These are phyloP conservation scores for Physeter macrocephalus DNA, from an alignment of 2,113 vertebrate species.

Conservation along the genomic window DNA sequence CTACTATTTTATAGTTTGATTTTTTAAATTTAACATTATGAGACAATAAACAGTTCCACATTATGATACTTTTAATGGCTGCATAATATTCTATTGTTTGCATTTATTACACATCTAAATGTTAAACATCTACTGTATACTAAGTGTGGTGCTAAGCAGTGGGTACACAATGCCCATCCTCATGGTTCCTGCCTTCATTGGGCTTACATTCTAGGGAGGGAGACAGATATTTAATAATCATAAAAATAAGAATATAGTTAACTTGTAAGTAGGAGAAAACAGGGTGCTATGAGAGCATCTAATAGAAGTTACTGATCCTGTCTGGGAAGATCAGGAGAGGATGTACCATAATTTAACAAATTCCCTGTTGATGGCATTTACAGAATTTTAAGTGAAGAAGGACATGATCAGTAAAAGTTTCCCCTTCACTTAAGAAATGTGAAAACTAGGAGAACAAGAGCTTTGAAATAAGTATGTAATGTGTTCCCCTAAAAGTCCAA, in stretches of 20 bases:
- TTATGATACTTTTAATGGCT: constrained; percentile 4
- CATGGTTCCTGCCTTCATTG: background rate
- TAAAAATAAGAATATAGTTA: background rate
- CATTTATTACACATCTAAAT: background rate
- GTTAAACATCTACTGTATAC: background rate
- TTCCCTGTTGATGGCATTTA: background rate
- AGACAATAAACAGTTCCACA: constrained; percentile 49
- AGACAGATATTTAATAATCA: background rate
- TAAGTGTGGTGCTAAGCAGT: background rate
- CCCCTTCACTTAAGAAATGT: background rate
- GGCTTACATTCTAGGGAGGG: background rate
- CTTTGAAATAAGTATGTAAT: background rate
- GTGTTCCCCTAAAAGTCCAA: background rate
- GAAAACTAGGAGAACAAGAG: background rate
- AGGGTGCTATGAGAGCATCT: background rate
- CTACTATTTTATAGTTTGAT: constrained; percentile 52
- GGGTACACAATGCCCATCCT: background rate
- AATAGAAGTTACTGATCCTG: background rate
- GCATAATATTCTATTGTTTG: background rate
- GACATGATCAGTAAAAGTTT: background rate
- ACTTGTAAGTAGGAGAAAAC: background rate
- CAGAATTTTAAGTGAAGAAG: background rate
- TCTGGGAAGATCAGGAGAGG: background rate
- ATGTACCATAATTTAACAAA: background rate
- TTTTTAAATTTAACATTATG: constrained; percentile 39